Conservation (phyloP, 2,888 invertebrate genomes). For the Seira sanloemensis region DNA sequence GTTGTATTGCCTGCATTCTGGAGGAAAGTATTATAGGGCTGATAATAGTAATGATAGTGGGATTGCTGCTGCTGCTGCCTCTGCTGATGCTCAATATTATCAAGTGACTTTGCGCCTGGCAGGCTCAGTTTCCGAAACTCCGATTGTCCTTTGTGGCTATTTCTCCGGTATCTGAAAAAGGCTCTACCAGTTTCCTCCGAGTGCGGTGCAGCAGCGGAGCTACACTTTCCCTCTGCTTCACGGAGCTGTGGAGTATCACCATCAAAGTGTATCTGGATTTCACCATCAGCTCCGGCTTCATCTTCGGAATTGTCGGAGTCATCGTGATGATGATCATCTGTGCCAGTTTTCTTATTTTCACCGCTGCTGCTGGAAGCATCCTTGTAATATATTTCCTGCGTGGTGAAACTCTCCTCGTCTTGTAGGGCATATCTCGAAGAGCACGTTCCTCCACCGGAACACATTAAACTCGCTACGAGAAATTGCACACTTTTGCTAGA, state of each 20-base stretch:
- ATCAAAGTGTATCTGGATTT: no score
- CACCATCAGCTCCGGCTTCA: not conserved
- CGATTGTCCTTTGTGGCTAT: conserved; percentile 49
- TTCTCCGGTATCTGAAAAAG: conserved; percentile 49
- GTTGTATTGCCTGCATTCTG: not conserved
- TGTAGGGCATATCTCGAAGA: conserved; percentile 49
- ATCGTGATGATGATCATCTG: not conserved
- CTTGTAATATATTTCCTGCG: conserved; percentile 56
- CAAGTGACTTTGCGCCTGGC: conserved; percentile 47
- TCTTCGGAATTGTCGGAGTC: not conserved
- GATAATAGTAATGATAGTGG: not conserved
- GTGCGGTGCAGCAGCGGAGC: conserved; percentile 17
- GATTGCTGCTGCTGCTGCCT: conserved; percentile 23
- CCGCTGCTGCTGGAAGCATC: conserved; percentile 15
- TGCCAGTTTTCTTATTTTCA: conserved; percentile 18
- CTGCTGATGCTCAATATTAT: conserved; percentile 37
- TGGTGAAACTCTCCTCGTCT: conserved; percentile 62
- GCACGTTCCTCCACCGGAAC: conserved; percentile 43
- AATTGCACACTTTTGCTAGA: conserved; percentile 40
- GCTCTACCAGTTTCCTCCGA: conserved; percentile 48
- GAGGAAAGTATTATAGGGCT: not conserved
- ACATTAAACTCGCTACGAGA: conserved; percentile 58
- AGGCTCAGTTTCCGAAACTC: conserved; percentile 58
- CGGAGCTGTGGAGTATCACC: not conserved
- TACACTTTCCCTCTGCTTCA: not conserved